Base-by-base conservation (phyloP, 2,113 vertebrate species). In the Nesoenas mayeri region DNA sequence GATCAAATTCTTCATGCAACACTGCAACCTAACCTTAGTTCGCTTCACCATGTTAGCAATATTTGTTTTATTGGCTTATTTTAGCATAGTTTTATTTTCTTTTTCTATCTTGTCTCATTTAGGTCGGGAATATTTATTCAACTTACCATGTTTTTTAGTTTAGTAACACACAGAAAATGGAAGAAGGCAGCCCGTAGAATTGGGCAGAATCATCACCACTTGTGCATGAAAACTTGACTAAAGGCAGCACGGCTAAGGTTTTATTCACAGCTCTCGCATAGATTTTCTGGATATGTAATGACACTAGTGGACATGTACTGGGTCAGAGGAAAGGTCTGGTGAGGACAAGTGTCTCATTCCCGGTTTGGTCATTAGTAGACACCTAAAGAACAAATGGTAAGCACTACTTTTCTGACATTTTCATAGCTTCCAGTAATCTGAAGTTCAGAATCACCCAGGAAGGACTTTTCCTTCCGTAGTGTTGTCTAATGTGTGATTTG, bases 121-220 rank as follows among this genome's bases (percentile, higher is more conserved):
- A 74, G 26, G 19, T 28, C 26, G 71, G 57, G 8, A 71, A 58
- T 74, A 72, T 69, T 34, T 72, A 56, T 79, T 88, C 64, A 72
- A 5, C 4, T 80, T 77, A 38, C 48, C 10, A 47, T 62, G 69
- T 72, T 58, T 34, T 71, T 60, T 71, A 25, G 18, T 25, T 31
- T 10, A 38, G 65, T 25, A 62, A 57, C 32, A 51, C 0, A 0
- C 21, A 47, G 6, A 28, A 72, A 61, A 38, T 7, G 5, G 60
- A 77, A 61, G 77, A 47, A 31, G 40, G 24, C 15, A 75, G 47
- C 12, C 9, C 54, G 28, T 11, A 47, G 67, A 44, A 14, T 6
- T 0, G 4, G 20, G 24, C 31, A 42, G 29, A 67, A 15, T 29
- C 26, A 48, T 36, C 34, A 15, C 10, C 1, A 1, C 15, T 40